phyloP scores from a whole-genome alignment of 2,113 vertebrate genomes.

The Microcebus murinus region DNA sequence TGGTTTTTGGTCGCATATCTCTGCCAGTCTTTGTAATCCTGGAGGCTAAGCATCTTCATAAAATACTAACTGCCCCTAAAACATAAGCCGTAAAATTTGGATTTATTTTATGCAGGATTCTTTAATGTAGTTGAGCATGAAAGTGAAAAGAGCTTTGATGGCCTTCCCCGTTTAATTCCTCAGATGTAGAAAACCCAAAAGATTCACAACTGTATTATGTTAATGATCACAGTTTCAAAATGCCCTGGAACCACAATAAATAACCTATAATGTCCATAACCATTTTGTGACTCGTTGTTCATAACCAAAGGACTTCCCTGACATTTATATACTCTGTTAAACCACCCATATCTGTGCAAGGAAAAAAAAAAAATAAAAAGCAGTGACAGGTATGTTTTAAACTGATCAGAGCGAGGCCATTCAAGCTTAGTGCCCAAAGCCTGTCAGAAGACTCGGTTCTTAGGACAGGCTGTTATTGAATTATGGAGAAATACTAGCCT shows the following conservation, averaged over 20 bases:
- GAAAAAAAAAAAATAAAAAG: neutral
- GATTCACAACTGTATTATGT: constrained; percentile 62
- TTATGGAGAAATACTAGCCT: constrained; percentile 8
- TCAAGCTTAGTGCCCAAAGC: constrained; percentile 36
- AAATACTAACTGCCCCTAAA: constrained; percentile 59
- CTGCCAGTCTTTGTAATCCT: constrained; percentile 16
- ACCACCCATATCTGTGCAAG: neutral
- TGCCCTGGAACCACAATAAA: constrained; percentile 42
- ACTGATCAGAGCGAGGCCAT: constrained; percentile 28
- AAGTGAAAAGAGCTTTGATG: constrained; percentile 45
- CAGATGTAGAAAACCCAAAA: constrained; percentile 21
- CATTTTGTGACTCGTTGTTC: constrained; percentile 49
- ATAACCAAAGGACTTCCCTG: constrained; percentile 22
- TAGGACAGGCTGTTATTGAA: neutral
- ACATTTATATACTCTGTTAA: constrained; percentile 67
- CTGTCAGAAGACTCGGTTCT: neutral
- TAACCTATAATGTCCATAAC: neutral
- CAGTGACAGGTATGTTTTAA: constrained; percentile 8
- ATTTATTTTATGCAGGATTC: constrained; percentile 63
- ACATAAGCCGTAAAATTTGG: constrained; percentile 43
- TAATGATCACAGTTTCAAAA: constrained; percentile 66
- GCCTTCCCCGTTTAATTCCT: constrained; percentile 56
- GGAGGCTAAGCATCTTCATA: constrained; percentile 40
- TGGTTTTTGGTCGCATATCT: neutral
- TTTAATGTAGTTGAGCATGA: constrained; percentile 60